These are phyloP conservation scores for Etheostoma spectabile DNA, from an alignment of 2,113 vertebrate species.

Conservation along the genomic window DNA sequence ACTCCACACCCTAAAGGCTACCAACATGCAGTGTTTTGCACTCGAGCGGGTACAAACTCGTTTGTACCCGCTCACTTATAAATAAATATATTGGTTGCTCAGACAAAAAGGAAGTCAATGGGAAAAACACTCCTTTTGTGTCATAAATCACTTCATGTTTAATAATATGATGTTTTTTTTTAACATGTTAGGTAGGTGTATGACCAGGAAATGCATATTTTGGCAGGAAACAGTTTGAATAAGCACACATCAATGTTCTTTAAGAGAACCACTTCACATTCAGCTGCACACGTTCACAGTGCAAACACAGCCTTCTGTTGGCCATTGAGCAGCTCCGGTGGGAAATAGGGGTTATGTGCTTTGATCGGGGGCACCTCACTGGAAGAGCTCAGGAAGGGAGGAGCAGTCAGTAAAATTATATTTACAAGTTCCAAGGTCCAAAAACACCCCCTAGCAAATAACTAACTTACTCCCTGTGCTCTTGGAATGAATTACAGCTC, in stretches of 20 bases:
- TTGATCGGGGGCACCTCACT: conserved; percentile 72
- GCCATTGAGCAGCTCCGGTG: conserved; percentile 56
- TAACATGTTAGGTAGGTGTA: not conserved
- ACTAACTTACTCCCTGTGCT: conserved; percentile 44
- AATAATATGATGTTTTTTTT: not conserved
- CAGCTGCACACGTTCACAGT: conserved; percentile 48
- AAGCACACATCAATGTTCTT: conserved; percentile 54
- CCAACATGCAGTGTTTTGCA: not conserved
- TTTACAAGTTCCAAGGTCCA: conserved; percentile 71
- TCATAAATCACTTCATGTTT: not conserved
- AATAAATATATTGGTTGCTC: not conserved
- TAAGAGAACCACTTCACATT: conserved; percentile 43
- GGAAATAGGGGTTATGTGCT: conserved; percentile 77
- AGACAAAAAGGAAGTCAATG: not conserved
- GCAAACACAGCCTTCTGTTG: conserved; percentile 60
- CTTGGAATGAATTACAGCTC: conserved; percentile 41
- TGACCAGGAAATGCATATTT: not conserved
- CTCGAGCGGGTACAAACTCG: too few species aligned
- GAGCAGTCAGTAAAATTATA: conserved; percentile 62
- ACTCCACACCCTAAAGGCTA: not conserved
- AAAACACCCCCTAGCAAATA: conserved; percentile 71
- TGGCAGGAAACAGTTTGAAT: conserved; percentile 10
- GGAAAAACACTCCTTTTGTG: not conserved
- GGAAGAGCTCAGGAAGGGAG: conserved; percentile 62
- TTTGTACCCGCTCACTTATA: not conserved